Evolutionary conservation across 2,888 invertebrate genomes (phyloP), one percentile per base, ranked within the genome.

Genomic region (Cosmia trapezina): DNA sequence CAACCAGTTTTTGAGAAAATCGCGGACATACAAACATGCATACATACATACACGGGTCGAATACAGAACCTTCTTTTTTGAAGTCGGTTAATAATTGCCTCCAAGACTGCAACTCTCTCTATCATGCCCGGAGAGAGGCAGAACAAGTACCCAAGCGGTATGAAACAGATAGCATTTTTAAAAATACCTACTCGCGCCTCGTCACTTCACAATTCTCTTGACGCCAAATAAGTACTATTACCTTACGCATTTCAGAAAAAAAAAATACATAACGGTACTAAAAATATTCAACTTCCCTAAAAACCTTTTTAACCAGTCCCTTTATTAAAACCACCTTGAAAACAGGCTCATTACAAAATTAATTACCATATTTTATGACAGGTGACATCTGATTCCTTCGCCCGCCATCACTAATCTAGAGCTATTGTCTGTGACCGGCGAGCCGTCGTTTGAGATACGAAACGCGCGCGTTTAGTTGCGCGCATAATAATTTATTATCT

Each of bases 381-480:
- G 72, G 73, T 81, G 80, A 76, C 85, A 85, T 87, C 86, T 83
- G 87, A 83, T 83, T 84, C 79, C 78, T 71, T 89, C 88, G 89
- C 89, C 90, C 90, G 90, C 83, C 88, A 87, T 87, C 89, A 91
- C 90, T 92, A 92, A 93, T 92, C 91, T 91, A 88, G 73, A 76
- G 75, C 75, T 76, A 88, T 93, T 93, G 93, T 93, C 89, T 91
- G 83, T 91, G 91, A 85, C 86, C 92, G 89, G 86, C 92, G 91
- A 89, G 90, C 91, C 91, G 85, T 87, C 88, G 88, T 90, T 90
- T 88, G 89, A 88, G 86, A 89, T 89, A 88, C 84, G 90, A 93
- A 93, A 91, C 90, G 91, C 91, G 89, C 90, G 68, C 81, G 80
- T 77, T 83, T 87, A 90, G 89, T 90, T 89, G 87, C 66, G 73